Base-by-base conservation (phyloP, 2,113 vertebrate species). In the Silurus meridionalis region DNA sequence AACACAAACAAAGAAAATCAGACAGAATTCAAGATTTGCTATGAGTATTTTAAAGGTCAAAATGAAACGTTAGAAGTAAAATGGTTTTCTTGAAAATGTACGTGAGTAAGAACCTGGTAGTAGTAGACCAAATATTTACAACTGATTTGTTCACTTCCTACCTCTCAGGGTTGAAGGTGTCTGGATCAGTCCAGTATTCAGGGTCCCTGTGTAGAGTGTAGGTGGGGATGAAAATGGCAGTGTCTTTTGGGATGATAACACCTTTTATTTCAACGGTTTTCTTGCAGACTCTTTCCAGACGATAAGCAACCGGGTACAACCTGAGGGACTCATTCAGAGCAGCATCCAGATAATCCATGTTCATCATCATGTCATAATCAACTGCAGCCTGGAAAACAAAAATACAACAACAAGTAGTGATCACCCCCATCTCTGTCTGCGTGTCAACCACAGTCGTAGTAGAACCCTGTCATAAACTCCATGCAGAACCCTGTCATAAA, bases 311-410 rank as follows among this genome's bases (percentile, higher is more conserved):
- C 0, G 96, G 96, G 11, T 87, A 97, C 11, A 97, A 86, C 21
- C 94, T 87, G 57, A 95, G 88, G 1, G 92, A 83, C 90, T 98
- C 95, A 0, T 92, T 96, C 85, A 97, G 28, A 21, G 95, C 96
- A 94, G 95, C 96, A 21, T 97, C 94, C 6, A 98, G 91, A 86
- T 96, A 97, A 3, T 97, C 95, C 96, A 97, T 95, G 89, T 96
- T 92, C 80, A 86, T 86, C 88, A 97, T 0, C 0, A 23, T 0
- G 0, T 87, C 90, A 23, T 96, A 97, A 0, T 87, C 94, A 69
- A 92, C 92, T 14, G 61, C 5, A 28, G 88, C 88, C 96, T 97
- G 50, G 8, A 28, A 8, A 2, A 19, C 71, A 14, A 72, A 48
- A 55, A 28, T 37, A 9, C 23, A 74, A 1, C 14, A 75, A 79